Base-by-base conservation (phyloP, 2,888 invertebrate genomes). In the Ochropacha duplaris region DNA sequence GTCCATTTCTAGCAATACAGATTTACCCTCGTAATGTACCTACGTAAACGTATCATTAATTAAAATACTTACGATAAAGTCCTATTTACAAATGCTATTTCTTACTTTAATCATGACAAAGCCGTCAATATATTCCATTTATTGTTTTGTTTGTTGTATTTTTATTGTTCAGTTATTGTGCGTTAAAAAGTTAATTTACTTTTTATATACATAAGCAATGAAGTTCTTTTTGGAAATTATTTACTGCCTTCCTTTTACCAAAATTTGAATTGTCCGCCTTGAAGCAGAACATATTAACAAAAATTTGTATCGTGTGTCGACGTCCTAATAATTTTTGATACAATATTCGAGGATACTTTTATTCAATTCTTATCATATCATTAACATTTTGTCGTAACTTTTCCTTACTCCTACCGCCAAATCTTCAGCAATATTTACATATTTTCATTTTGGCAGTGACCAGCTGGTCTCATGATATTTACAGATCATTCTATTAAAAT, bases 401-500 rank as follows among this genome's bases (percentile, higher is more conserved):
- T 49, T 49, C 22, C 56, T 50, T 57, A n/a, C 19, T 1, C 19
- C n/a, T 44, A 64, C 54, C 58, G 59, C 58, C 60, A 50, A 54
- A 54, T 56, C 54, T 54, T 55, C 58, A 58, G 39, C 66, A 63
- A 59, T 84, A 82, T 84, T 57, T 84, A 84, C 82, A 83, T 62
- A 44, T 44, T 70, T 72, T 80, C 65, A 64, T 70, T 75, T 79
- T 83, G 90, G 91, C 90, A 90, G 91, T 90, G 89, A 82, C 83
- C 84, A 68, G 91, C 90, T 88, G 90, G 90, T 78, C 80, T 71
- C 58, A 55, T 49, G 34, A 34, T 50, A 55, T 50, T 34, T 16
- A 50, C 49, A 36, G 34, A 36, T 50, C 34, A 55, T 36, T 50
- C 49, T 50, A 34, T 50, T 50, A 55, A 14, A 54, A 8, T 54